Evolutionary conservation across 2,113 vertebrate species (phyloP), one percentile per base, ranked within the genome.

Genomic region (Pteropus alecto): DNA sequence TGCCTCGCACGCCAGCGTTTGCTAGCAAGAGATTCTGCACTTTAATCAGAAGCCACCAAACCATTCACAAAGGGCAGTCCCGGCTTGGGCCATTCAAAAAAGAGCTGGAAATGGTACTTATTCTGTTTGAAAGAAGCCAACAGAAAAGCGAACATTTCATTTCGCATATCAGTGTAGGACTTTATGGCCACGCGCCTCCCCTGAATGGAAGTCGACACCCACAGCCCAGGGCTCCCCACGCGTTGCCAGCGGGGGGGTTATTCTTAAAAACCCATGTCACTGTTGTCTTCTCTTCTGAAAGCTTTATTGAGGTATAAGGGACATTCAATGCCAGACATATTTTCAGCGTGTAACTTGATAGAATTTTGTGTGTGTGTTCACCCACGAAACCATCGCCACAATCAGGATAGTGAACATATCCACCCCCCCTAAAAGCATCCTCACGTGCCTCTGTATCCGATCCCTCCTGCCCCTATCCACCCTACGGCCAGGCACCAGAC

Each of bases 381-480:
- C 13, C 13, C 6, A 3, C 21, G 43, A 77, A 67, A 35, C 12
- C 30, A 46, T 15, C 74, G 18, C 15, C n/a, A 30, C 35, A 4
- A 14, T 54, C 18, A 58, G 54, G 33, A n/a, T 3, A 26, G 12
- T 41, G n/a, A 56, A 41, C 0, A 7, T 30, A 19, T 21, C 28
- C 24, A 6, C 18, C 35, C 51, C 19, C 11, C 11, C 24, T 83
- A 38, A 65, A 16, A 38, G 8, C 43, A 33, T 13, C 3, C 35
- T 12, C 2, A 0, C 5, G 0, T 0, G 1, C 41, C 1, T 28
- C 24, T 7, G 8, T 30, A 0, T 30, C 16, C 1, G 9, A 41
- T n/a, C 24, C 18, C 22, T 16, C n/a, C 58, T 41, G 3, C 11
- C 18, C 6, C 5, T 24, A 14, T 43, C 14, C 63, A 3, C 5